phyloP scores from a whole-genome alignment of 2,113 vertebrate genomes.

The Macquaria ambigua region DNA sequence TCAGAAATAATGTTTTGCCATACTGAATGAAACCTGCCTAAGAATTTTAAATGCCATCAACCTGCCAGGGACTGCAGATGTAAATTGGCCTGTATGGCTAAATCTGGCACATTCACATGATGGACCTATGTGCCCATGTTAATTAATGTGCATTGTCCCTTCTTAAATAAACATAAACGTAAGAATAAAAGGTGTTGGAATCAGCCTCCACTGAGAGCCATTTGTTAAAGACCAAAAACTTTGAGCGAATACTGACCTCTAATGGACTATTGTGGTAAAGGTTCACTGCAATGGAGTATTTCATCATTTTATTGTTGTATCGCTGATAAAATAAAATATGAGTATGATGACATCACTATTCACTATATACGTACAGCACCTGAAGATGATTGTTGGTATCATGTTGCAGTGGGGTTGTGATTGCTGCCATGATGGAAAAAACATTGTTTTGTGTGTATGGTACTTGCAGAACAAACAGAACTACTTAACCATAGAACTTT shows the following conservation, averaged over 20 bases:
- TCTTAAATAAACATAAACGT: too few relatives aligned
- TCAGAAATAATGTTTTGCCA: neutral
- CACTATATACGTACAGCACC: neutral
- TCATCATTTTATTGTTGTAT: neutral
- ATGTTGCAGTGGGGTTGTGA: neutral
- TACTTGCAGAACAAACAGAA: neutral
- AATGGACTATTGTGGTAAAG: conserved; percentile 20
- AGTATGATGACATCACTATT: neutral
- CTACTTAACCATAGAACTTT: neutral
- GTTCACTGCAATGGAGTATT: neutral
- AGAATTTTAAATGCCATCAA: too few relatives aligned
- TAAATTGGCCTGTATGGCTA: too few relatives aligned
- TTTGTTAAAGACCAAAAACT: neutral
- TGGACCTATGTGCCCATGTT: too few relatives aligned
- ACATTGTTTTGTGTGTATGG: neutral
- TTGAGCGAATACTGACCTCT: conserved; percentile 35
- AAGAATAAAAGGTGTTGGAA: neutral
- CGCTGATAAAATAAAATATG: neutral
- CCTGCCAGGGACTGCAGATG: too few relatives aligned
- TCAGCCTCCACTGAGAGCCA: neutral
- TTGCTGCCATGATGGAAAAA: neutral
- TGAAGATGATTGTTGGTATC: neutral
- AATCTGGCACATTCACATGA: too few relatives aligned
- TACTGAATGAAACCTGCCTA: neutral
- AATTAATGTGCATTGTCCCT: too few relatives aligned